Percentiles rank a stretch among this genome's conserved stretches.
These are phyloP conservation scores for Silurus asotus DNA, from an alignment of 2,113 vertebrate genomes.

Conservation along the genomic window DNA sequence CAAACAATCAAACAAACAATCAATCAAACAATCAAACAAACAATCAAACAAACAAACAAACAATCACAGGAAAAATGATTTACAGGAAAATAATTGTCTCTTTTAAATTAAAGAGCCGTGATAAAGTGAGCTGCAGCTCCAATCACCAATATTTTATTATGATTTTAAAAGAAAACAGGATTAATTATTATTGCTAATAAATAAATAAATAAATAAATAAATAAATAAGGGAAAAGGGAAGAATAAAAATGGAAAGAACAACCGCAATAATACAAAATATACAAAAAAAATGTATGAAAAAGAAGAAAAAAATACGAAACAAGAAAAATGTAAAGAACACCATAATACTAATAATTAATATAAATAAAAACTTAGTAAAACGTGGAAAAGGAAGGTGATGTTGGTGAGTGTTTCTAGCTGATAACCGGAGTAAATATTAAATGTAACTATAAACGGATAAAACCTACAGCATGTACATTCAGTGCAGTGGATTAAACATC, in stretches of 20 bases:
- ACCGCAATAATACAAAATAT: too few relatives aligned
- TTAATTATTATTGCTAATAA: background rate
- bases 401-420: background rate
- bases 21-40: too few relatives aligned
- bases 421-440: background rate
- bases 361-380: too few relatives aligned
- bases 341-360: too few relatives aligned
- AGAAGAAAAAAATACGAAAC: too few relatives aligned
- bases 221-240: too few relatives aligned
- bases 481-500: background rate
- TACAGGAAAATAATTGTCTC: background rate
- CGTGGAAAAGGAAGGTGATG: background rate
- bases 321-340: too few relatives aligned
- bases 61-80: background rate
- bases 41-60: background rate
- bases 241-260: too few relatives aligned
- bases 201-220: background rate
- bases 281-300: too few relatives aligned
- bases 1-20: too few relatives aligned
- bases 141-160: background rate
- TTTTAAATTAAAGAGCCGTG: background rate
- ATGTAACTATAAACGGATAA: background rate
- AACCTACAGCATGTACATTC: background rate
- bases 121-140: background rate
- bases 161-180: too few relatives aligned